Evolutionary conservation across 2,888 invertebrate genomes (phyloP).

Genomic region (Poecilobothrus nobilitatus): DNA sequence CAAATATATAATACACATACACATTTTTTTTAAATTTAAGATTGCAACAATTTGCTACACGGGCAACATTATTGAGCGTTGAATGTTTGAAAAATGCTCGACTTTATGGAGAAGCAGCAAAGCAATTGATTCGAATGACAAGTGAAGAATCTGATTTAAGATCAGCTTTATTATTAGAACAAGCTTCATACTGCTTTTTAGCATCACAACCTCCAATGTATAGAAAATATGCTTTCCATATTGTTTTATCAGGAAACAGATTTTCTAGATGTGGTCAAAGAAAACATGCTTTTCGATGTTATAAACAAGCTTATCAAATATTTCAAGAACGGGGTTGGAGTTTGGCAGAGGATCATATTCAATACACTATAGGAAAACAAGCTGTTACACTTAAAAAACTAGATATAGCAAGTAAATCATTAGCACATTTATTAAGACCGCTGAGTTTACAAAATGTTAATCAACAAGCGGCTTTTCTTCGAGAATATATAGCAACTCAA

Average conservation of each 20-base stretch:
- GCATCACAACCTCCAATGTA: constrained; percentile 57
- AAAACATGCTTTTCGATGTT: constrained; percentile 85
- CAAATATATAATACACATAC: too few relatives aligned
- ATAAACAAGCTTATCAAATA: constrained; percentile 84
- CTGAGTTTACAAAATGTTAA: constrained; percentile 60
- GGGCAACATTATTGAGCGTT: constrained; percentile 81
- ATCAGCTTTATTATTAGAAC: constrained; percentile 87
- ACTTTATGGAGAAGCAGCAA: constrained; percentile 85
- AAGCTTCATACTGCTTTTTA: constrained; percentile 88
- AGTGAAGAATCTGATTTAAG: constrained; percentile 95
- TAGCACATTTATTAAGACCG: constrained; percentile 66
- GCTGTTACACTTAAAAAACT: constrained; percentile 70
- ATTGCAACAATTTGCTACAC: constrained; percentile 83
- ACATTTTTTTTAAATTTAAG: constrained; percentile 42
- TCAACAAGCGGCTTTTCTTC: constrained; percentile 72
- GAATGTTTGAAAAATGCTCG: constrained; percentile 75
- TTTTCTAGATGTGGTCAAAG: constrained; percentile 88
- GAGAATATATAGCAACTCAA: constrained; percentile 78
- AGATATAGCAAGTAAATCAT: constrained; percentile 62
- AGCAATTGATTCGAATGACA: constrained; percentile 89
- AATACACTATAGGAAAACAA: constrained; percentile 86
- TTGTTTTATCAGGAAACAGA: constrained; percentile 92
- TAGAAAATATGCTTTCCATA: constrained; percentile 91
- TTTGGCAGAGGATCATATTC: constrained; percentile 90
- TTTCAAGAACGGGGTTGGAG: constrained; percentile 67